Base-by-base conservation (phyloP, 1,140 invertebrate species). In the Popillia japonica region DNA sequence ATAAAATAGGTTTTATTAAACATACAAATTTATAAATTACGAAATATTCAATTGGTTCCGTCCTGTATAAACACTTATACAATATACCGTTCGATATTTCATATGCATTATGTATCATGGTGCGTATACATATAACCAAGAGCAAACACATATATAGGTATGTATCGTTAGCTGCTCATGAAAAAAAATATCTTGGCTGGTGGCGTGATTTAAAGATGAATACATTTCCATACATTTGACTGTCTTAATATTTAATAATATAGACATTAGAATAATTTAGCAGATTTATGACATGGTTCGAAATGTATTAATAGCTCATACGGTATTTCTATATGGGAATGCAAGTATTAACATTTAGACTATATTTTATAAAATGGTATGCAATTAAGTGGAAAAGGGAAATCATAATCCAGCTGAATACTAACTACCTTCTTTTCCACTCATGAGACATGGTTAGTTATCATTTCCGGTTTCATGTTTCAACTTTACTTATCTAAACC, bases 181-280 rank as follows among this genome's bases (percentile, higher is more conserved):
- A 55, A 55, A 55, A 55, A 55, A 55, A 55, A 17, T n/a, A 55
- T 6, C 14, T 55, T 55, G 48, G 17, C 14, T 4, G 3, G 14
- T 55, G 48, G 17, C 14, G 14, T 55, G 48, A 55, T 55, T 55
- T 55, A 55, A n/a, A 2, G 48, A 55, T 6, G 48, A 55, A 55
- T 55, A 55, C 48, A 55, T 55, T 55, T 55, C 10, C 48, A 55
- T 55, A 55, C 14, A n/a, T 55, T 55, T 55, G 17, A 0, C 48
- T 17, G 3, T n/a, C 17, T 6, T n/a, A 55, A n/a, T 6, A 55
- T 55, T 55, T n/a, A 55, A n/a, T 55, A n/a, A n/a, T n/a, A 55
- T n/a, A 55, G n/a, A 55, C n/a, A 55, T n/a, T 55, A 55, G 14
- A n/a, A 55, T 55, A 55, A 55, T 55, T 55, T 55, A 55, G 48